Conservation (phyloP, 2,797 vertebrate genomes). For the Gallinago stenura region DNA sequence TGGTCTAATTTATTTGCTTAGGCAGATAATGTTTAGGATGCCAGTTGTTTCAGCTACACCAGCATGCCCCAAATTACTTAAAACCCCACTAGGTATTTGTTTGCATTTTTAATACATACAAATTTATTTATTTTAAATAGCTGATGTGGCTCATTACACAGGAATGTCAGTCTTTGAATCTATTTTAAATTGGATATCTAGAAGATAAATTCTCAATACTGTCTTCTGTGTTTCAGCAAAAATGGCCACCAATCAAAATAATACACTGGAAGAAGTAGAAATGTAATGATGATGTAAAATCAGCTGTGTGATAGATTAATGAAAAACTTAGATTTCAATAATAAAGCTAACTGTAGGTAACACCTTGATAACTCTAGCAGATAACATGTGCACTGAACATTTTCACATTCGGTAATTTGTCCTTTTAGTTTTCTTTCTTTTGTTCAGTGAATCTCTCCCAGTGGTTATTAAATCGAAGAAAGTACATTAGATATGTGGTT, state of each 20-base stretch:
- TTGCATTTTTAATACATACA: background rate
- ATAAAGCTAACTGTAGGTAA: background rate
- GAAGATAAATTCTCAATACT: background rate
- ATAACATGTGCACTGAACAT: background rate
- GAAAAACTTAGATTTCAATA: background rate
- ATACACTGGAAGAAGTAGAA: background rate
- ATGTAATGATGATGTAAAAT: background rate
- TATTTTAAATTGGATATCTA: background rate
- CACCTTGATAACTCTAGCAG: background rate
- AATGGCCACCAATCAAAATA: background rate
- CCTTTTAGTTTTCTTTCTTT: background rate
- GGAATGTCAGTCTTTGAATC: background rate
- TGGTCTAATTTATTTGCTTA: background rate
- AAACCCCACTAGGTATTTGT: background rate
- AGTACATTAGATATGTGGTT: background rate
- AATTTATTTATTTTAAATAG: background rate
- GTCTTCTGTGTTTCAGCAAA: background rate
- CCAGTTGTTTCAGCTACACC: background rate
- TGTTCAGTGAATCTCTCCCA: background rate
- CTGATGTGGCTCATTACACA: background rate
- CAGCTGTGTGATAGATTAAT: background rate
- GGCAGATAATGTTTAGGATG: background rate
- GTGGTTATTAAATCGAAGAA: background rate
- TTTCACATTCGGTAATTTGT: background rate
- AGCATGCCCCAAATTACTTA: background rate